A percentile compares a stretch with the other conserved stretches of the same genome.
Conservation (phyloP, 2,113 vertebrate genomes). For the Hippocampus zosterae region DNA sequence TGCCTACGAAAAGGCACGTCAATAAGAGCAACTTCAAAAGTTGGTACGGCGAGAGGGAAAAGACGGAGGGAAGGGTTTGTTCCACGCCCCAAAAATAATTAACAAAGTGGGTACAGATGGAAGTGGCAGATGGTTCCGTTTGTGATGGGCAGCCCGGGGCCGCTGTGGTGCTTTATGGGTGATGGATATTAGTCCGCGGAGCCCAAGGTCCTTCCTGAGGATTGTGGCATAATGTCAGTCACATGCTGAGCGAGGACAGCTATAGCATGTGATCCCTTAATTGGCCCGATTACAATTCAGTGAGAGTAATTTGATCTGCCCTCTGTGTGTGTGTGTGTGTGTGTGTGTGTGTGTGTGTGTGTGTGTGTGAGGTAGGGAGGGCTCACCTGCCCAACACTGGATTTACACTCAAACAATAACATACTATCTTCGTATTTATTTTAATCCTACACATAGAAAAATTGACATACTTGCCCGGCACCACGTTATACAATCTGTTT, state of each 20-base stretch:
- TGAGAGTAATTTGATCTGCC: constrained; percentile 36
- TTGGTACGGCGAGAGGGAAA: constrained; percentile 15
- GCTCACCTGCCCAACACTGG: constrained; percentile 19
- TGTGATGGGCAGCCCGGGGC: constrained; percentile 68
- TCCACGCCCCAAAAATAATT: constrained; percentile 64
- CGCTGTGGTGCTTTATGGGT: constrained; percentile 63
- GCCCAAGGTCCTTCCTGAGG: constrained; percentile 48
- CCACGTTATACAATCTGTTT: background rate
- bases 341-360: constrained; percentile 11
- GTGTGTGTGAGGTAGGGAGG: background rate
- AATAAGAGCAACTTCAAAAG: constrained; percentile 21
- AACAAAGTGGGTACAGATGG: constrained; percentile 75
- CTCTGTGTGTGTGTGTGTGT: constrained; percentile 6
- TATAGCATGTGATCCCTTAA: constrained; percentile 56
- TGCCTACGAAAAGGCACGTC: constrained; percentile 18
- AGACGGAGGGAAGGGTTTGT: constrained; percentile 39
- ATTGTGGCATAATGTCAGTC: constrained; percentile 56
- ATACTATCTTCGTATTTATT: background rate
- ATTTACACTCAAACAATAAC: constrained; percentile 14
- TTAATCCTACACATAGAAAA: background rate
- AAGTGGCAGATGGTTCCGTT: constrained; percentile 77
- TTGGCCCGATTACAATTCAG: constrained; percentile 41
- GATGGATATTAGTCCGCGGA: constrained; percentile 65
- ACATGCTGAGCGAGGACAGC: constrained; percentile 45
- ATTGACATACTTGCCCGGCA: background rate